A percentile compares a stretch with the other conserved stretches of the same genome.
Conservation (phyloP, 1,140 invertebrate genomes). For the Aphaenogaster floridana region DNA sequence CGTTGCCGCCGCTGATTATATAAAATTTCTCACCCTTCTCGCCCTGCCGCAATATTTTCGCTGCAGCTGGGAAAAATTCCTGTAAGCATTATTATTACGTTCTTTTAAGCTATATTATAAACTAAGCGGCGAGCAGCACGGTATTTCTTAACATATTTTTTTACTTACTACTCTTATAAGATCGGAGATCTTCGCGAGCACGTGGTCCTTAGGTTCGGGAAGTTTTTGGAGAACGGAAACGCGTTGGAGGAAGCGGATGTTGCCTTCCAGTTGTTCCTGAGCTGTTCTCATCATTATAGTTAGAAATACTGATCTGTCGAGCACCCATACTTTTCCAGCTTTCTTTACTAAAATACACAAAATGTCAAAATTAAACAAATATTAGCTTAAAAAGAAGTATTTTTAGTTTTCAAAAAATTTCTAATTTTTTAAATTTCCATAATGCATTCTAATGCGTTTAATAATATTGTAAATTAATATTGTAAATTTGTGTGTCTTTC, state of each 20-base stretch:
- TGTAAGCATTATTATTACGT: conserved; percentile 78
- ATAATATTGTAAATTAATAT: conserved; percentile 6
- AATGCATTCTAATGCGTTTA: not conserved
- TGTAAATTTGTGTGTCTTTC: not conserved
- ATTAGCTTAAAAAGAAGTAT: not conserved
- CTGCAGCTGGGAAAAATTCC: conserved; percentile 94
- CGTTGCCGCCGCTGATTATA: conserved; percentile 96
- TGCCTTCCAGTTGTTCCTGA: conserved; percentile 93
- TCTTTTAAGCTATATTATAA: conserved; percentile 4
- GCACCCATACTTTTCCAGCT: conserved; percentile 95
- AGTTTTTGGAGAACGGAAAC: conserved; percentile 95
- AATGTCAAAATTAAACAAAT: not conserved
- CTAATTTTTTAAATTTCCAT: not conserved
- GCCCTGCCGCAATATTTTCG: conserved; percentile 96
- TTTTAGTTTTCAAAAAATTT: not conserved
- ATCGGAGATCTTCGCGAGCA: conserved; percentile 95
- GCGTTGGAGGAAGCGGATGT: conserved; percentile 94
- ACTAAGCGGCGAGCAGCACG: not conserved
- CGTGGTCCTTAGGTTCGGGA: conserved; percentile 89
- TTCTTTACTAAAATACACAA: conserved; percentile 89
- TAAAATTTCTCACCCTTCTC: conserved; percentile 98
- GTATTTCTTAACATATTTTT: not conserved
- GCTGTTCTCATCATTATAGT: conserved; percentile 95
- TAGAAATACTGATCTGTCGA: conserved; percentile 95
- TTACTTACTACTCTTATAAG: conserved; percentile 93